Evolutionary conservation across 2,797 vertebrate genomes (phyloP), one percentile per base, ranked within the genome.

Genomic region (Urophycis tenuis): DNA sequence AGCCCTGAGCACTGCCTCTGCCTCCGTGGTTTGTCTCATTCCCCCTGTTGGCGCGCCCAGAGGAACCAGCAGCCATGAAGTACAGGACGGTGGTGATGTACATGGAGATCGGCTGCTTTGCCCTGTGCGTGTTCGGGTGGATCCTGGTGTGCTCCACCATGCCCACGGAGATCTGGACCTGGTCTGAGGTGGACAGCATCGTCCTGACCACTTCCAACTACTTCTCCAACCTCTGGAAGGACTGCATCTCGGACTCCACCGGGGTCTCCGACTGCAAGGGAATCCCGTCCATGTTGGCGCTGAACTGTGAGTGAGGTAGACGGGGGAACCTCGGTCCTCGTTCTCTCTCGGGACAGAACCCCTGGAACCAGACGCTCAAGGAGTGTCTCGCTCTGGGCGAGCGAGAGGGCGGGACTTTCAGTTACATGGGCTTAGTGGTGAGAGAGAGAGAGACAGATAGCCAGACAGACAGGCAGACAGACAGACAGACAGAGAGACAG

Each of bases 151-250:
- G 91, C 39, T 93, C 92, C 73, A 94, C 93, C 0, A 82, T 93
- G 90, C 88, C 91, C 2, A 93, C 85, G 0, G 91, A 94, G 75
- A 91, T 92, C 79, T 94, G 93, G 93, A 91, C 92, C 22, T 91
- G 88, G 85, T 94, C 93, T 41, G 91, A 92, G 74, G 89, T 93
- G 8, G 71, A 77, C 30, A 90, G 82, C 72, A 78, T 89, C 9
- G 92, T 93, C 75, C 78, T 94, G 75, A 92, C 91, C 3, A 88
- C 89, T 0, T 79, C 88, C 0, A 91, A 89, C 88, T 93, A 90
- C 83, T 93, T 87, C 88, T 94, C 92, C 78, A 94, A 94, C 84
- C 83, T 94, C 71, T 94, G 93, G 93, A 92, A 93, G 81, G 92
- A 93, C 41, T 94, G 93, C 29, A 19, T 92, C 45, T 89, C 92